Percentiles rank a stretch among this genome's conserved stretches.
Conservation (phyloP, 2,113 vertebrate genomes). For the Pseudopipra pipra region DNA sequence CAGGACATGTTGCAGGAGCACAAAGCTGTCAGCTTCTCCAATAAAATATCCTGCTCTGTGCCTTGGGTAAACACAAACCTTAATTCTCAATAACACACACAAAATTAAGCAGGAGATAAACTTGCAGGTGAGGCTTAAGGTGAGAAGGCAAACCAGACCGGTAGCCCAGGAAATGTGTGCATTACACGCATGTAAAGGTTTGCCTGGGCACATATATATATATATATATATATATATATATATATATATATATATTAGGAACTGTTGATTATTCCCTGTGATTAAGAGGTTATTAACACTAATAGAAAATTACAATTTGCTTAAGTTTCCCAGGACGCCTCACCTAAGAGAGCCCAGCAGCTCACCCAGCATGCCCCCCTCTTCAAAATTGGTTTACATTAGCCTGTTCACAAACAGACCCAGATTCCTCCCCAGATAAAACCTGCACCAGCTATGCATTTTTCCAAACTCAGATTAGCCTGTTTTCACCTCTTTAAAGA, state of each 20-base stretch:
- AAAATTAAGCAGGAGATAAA: not conserved
- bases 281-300: constrained; percentile 27
- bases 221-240: not conserved
- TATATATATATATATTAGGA: not conserved
- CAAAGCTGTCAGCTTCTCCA: not conserved
- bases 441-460: not conserved
- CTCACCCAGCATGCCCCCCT: not conserved
- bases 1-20: not conserved
- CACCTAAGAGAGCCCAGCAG: not conserved
- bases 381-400: constrained; percentile 29
- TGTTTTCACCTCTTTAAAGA: not conserved
- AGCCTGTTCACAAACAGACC: constrained; percentile 34
- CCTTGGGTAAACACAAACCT: rapidly evolving
- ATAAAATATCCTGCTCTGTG: not conserved
- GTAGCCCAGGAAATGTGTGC: not conserved
- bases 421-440: constrained; percentile 3
- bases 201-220: too few relatives aligned
- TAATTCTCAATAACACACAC: not conserved
- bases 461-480: not conserved
- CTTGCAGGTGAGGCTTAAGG: not conserved
- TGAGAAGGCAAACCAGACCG: not conserved
- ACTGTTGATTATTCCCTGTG: not conserved
- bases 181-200: rapidly evolving
- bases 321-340: not conserved
- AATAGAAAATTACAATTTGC: constrained; percentile 16